phyloP scores from a whole-genome alignment of 2,113 vertebrate genomes.

The Daubentonia madagascariensis region DNA sequence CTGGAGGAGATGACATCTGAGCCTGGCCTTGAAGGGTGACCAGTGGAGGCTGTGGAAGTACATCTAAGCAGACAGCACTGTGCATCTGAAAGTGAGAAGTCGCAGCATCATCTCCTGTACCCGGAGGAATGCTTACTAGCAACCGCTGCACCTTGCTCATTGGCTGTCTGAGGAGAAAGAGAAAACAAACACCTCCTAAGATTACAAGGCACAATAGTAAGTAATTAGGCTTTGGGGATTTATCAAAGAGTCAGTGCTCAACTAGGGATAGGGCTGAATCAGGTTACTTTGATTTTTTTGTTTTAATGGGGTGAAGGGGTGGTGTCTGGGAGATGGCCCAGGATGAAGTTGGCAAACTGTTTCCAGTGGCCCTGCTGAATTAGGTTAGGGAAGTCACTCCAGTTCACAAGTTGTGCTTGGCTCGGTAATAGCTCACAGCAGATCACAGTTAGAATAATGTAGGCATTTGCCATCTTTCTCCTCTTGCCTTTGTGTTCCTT shows the following conservation, averaged over 20 bases:
- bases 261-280: background rate
- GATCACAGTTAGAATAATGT: background rate
- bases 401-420: background rate
- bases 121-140: conserved; percentile 47
- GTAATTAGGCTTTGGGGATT: conserved; percentile 77
- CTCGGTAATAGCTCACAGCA: background rate
- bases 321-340: background rate
- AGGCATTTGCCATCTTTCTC: background rate
- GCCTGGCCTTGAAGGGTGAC: background rate
- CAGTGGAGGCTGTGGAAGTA: background rate
- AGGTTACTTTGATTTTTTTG: conserved; percentile 26
- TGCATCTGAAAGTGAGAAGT: background rate
- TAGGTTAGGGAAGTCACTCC: background rate
- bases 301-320: background rate
- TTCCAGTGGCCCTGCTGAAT: background rate
- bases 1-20: background rate
- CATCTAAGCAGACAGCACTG: background rate
- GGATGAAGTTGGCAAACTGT: background rate
- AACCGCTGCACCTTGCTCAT: background rate
- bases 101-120: background rate
- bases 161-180: conserved; percentile 18
- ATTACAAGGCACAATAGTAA: background rate
- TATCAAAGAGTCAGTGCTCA: conserved; percentile 20
- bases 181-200: conserved; percentile 53
- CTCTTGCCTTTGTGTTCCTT: background rate